Base-by-base conservation (phyloP, 2,797 vertebrate genomes). In the Acipenser ruthenus region DNA sequence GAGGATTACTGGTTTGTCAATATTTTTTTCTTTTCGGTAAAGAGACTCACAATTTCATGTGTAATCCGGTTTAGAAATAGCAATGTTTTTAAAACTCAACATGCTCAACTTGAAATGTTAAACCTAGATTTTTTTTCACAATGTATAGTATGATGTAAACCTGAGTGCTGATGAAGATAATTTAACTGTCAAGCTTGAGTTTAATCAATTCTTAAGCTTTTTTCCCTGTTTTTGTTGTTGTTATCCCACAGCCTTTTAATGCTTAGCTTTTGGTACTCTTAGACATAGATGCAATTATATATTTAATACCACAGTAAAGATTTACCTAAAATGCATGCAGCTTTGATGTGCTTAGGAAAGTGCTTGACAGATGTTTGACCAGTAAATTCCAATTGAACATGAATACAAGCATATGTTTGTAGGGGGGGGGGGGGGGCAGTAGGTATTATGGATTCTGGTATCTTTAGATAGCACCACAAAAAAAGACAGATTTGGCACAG, bases 311-410 rank as follows among this genome's bases (percentile, higher is more conserved):
- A 49, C 69, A 68, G 67, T 72, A 71, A 70, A 66, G 60, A 70
- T 70, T 70, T 67, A 70, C 65, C 64, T 64, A 67, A 70, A 65
- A 67, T 63, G 52, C 62, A 63, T 65, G 67, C 67, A 61, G 67
- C 60, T 70, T 63, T 70, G 65, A 64, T 70, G 65, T 67, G 62
- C 51, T 51, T 51, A 60, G 53, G 18, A 63, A 73, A 70, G 71
- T 59, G 70, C 68, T 69, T 82, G 83, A 84, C 87, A 90, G 82
- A 90, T 88, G 86, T 79, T 83, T 82, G 84, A 81, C 79, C 82
- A 81, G 78, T 76, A 80, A 83, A 37, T 81, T 85, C 80, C 83
- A 77, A 72, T 12, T 72, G 80, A n/a, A 70, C 75, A 76, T 73
- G 79, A 88, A 82, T 79, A 74, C 77, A 76, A 80, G 84, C 80